phyloP scores from a whole-genome alignment of 2,113 vertebrate species.

The Centrocercus urophasianus region DNA sequence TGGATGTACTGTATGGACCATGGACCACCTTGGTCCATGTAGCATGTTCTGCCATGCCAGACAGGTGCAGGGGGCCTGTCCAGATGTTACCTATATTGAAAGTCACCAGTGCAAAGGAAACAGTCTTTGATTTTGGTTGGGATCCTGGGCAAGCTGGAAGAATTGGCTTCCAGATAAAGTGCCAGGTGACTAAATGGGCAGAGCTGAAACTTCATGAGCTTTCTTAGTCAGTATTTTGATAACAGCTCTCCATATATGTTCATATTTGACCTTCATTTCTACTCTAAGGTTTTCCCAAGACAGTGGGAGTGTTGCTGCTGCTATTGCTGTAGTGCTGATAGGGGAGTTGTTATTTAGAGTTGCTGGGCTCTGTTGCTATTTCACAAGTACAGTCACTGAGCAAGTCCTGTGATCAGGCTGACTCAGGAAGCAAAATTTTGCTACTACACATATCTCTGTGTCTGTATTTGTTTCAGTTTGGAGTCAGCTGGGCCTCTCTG shows the following conservation, averaged over 20 bases:
- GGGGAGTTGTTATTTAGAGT: background rate
- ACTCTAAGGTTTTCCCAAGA: background rate
- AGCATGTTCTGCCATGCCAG: background rate
- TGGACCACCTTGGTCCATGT: fast-evolving
- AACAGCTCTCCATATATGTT: background rate
- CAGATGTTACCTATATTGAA: background rate
- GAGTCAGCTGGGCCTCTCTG: background rate
- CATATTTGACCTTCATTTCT: background rate
- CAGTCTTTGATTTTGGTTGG: background rate
- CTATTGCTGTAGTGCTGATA: background rate
- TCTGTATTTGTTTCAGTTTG: background rate
- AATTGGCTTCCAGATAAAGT: background rate
- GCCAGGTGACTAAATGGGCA: background rate
- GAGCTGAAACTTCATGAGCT: background rate
- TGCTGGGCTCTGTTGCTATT: background rate
- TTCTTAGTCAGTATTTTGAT: background rate
- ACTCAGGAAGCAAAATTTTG: slow-evolving; percentile 22
- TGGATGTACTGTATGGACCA: background rate
- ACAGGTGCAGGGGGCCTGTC: background rate
- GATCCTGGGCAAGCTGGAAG: background rate
- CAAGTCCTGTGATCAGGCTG: background rate
- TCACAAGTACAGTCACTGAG: background rate
- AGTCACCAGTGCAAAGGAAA: background rate
- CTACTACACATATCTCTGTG: background rate
- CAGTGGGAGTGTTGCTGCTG: fast-evolving